Base-by-base conservation (phyloP, 1,140 invertebrate genomes). In the Ladona fulva region DNA sequence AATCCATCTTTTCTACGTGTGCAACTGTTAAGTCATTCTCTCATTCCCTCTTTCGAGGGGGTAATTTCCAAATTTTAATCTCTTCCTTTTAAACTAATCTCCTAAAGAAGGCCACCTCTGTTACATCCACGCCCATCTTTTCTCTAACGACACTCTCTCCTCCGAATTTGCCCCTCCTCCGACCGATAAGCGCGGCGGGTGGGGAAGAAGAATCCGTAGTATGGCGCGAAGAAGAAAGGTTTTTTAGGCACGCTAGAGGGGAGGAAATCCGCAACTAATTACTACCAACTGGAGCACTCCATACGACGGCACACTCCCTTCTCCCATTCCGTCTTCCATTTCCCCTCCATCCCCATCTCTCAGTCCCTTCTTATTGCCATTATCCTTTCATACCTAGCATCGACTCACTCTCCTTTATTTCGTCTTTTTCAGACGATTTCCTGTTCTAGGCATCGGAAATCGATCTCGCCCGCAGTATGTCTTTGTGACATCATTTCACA, bases 231-330 rank as follows among this genome's bases (percentile, higher is more conserved):
- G 29, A 37, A 37, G n/a, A n/a, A 37, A 1, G 3, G 1, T 37
- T 37, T 37, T 37, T 37, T 37, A 37, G 29, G 29, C n/a, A n/a
- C n/a, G 44, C 10, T 52, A 52, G 14, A 19, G 52, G 52, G n/a
- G 29, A 24, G 5, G 74, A 29, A 10, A 37, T 76, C 25, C 25
- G 19, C 42, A 76, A 76, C 75, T 76, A 76, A 76, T 76, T 76
- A 76, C 75, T 76, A n/a, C 25, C 75, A 25, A 76, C 24, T 29
- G 24, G 75, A 42, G 24, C 75, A 29, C 75, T 66, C 52, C 52
- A 66, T 66, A 16, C 52, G 12, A 16, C 12, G 16, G 5, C 52
- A 12, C 12, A 66, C 52, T 66, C 52, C 3, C 12, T 66, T 19
- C 52, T 66, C 1, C 44, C 44, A 52, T 52, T 52, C 44, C 44